Percentiles rank a stretch among this genome's conserved stretches.
phyloP scores from a whole-genome alignment of 2,888 invertebrate genomes.

The Hylaea fasciaria region DNA sequence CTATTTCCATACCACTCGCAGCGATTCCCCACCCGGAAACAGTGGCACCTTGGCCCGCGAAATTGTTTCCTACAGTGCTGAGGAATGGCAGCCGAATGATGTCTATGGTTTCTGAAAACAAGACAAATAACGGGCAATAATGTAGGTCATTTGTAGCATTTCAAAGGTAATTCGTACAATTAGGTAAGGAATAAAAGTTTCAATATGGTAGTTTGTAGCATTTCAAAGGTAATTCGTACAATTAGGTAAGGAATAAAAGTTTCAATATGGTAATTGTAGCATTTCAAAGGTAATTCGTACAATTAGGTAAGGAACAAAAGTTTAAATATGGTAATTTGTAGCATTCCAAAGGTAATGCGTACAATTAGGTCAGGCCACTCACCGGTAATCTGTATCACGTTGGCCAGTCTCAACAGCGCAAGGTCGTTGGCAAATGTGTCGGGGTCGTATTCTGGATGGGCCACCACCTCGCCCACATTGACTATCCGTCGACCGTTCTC shows the following conservation, averaged over 20 bases:
- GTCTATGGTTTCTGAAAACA: constrained; percentile 65
- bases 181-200: too few relatives aligned
- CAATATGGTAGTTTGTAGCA: too few relatives aligned
- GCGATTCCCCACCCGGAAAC: constrained; percentile 79
- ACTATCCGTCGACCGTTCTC: constrained; percentile 77
- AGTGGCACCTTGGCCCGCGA: constrained; percentile 66
- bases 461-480: constrained; percentile 65
- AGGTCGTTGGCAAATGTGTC: constrained; percentile 66
- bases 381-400: constrained; percentile 71
- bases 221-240: too few relatives aligned
- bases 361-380: constrained; percentile 11
- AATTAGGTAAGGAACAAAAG: too few relatives aligned
- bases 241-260: too few relatives aligned
- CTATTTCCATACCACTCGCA: constrained; percentile 60
- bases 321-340: too few relatives aligned
- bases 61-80: constrained; percentile 62
- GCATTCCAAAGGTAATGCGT: too few relatives aligned
- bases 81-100: constrained; percentile 69
- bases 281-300: too few relatives aligned
- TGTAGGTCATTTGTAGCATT: too few relatives aligned
- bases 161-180: too few relatives aligned
- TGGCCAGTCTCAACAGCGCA: constrained; percentile 70
- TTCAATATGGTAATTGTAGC: too few relatives aligned
- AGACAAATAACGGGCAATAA: background rate
- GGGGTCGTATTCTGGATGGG: constrained; percentile 69